A percentile compares a stretch with the other conserved stretches of the same genome.
phyloP scores from a whole-genome alignment of 2,797 vertebrate species.

The Alfaro cultratus region DNA sequence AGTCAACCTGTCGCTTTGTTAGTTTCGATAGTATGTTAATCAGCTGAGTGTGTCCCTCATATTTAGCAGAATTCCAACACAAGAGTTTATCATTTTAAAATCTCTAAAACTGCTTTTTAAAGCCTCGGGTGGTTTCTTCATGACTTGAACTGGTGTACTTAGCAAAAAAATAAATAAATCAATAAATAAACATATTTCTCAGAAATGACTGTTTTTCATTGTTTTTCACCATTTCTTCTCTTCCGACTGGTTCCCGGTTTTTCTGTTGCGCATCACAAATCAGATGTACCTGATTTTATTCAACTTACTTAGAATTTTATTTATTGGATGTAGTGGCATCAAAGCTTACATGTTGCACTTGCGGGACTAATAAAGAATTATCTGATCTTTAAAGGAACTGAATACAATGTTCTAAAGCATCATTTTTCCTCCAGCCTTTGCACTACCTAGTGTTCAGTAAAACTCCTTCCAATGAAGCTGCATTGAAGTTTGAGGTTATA shows the following conservation, averaged over 20 bases:
- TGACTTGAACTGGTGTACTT: not conserved
- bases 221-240: not conserved
- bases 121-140: not conserved
- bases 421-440: not conserved
- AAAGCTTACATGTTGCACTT: too few species aligned
- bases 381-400: not conserved
- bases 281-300: not conserved
- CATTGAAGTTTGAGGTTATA: not conserved
- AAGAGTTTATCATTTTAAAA: too few species aligned
- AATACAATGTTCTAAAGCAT: not conserved
- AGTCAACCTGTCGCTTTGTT: too few species aligned
- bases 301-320: too few species aligned
- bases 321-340: too few species aligned
- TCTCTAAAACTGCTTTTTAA: not conserved
- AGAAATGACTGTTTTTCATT: not conserved
- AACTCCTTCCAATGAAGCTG: not conserved
- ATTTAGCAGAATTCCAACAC: not conserved
- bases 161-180: not conserved
- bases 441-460: not conserved
- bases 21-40: too few species aligned
- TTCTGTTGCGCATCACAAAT: not conserved
- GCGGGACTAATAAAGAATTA: too few species aligned
- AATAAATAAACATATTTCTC: not conserved
- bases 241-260: too few species aligned
- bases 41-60: not conserved